Evolutionary conservation across 2,113 vertebrate genomes (phyloP), one percentile per base, ranked within the genome.

Genomic region (Toxotes chatareus): DNA sequence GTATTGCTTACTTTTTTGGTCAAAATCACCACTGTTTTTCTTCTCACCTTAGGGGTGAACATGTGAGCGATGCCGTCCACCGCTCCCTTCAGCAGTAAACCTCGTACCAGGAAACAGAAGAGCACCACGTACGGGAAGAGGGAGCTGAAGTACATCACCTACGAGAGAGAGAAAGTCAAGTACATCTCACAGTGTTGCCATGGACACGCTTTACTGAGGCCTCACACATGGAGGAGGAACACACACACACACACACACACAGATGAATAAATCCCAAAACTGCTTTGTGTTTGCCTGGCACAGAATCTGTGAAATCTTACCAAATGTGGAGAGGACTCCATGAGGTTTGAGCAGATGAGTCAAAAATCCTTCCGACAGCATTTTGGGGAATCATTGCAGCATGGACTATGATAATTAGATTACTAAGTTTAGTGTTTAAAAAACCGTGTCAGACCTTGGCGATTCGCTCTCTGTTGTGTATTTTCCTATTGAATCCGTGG

Each of bases 131-230:
- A 99, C 0, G 98, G 98, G 92, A 99, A 99, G 73, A 99, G 97
- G 0, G 98, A 99, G 93, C 98, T 99, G 96, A 99, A 99, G 91
- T 99, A 99, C 98, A 99, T 99, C 94, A 99, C 98, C 98, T 99
- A 63, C 27, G 69, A 86, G 75, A 36, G 67, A 69, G 57, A 70
- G 76, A 16, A 14, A 81, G 79, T 68, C 55, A 73, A 79, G 76
- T n/a, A 36, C 63, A 60, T 63, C 59, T 77, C 32, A 72, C n/a
- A 44, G 32, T 59, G 86, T 93, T 91, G 51, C 90, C 89, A 93
- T 90, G 86, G 91, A 86, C 21, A 88, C 79, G 6, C 65, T 76
- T 75, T 53, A 85, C 83, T 40, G 73, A 79, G 73, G 82, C 47
- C 71, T 84, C 84, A 84, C 84, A 89, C 77, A 79, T 60, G 59